Evolutionary conservation across 2,888 invertebrate species (phyloP), one percentile per base, ranked within the genome.

Genomic region (Horisme vitalbata): DNA sequence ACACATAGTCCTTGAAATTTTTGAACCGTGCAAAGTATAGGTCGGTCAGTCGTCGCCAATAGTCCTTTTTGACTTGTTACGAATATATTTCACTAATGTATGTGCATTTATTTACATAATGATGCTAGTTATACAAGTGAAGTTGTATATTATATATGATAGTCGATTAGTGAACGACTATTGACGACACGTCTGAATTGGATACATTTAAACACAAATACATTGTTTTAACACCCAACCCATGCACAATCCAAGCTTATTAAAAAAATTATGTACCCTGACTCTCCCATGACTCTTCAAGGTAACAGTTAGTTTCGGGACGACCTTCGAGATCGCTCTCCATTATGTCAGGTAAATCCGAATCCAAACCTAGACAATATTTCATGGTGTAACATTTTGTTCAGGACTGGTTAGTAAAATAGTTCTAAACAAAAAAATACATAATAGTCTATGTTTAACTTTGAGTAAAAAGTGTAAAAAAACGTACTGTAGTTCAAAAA

Each of bases 211-310:
- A 41, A 46, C 8, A 47, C 45, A 50, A 54, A 55, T 27, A 51
- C 47, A 55, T 14, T 47, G 58, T 54, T 56, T 45, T 53, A 46
- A 55, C 63, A 61, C 68, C 75, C 76, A 77, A 70, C 79, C 79
- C 83, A 83, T 86, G 86, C 86, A 83, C 65, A 71, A 70, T 62
- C 61, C 64, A 65, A 74, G 79, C 76, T 63, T 68, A 69, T 61
- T 65, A 62, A 71, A 65, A 63, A 69, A 68, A 61, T 59, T 49
- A 44, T 59, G 75, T 88, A 87, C 88, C 82, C 91, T 90, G 72
- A 82, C 77, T 66, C 76, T 86, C 63, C 91, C 91, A 77, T 70
- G 90, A 82, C 79, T 91, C 77, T 78, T 93, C 86, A 80, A 91
- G 74, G 87, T 88, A 81, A 89, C 90, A 82, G 86, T 89, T 78